Percentiles rank a stretch among this genome's conserved stretches.
Evolutionary conservation across 2,888 invertebrate species (phyloP).

Genomic region (Pseudococcus viburni): DNA sequence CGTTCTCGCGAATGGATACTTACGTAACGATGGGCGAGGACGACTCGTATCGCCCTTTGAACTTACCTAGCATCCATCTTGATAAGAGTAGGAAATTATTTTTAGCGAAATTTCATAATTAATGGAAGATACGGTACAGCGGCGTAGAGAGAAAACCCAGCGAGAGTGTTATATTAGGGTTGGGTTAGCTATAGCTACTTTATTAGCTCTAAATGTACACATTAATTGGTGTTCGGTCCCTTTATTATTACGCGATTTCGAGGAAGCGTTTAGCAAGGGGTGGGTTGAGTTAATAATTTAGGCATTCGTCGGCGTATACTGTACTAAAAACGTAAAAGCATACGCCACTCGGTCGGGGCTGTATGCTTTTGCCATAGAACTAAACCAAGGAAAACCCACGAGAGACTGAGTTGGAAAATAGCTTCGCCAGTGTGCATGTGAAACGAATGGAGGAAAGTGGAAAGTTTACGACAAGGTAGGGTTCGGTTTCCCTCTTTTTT

Average conservation of each 20-base stretch:
- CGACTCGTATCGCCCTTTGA: neutral
- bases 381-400: neutral
- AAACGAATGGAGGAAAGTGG: too few species aligned
- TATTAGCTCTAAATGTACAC: slow-evolving; percentile 39
- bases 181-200: slow-evolving; percentile 10
- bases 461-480: too few species aligned
- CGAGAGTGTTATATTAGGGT: slow-evolving; percentile 28
- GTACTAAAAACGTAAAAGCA: slow-evolving; percentile 32
- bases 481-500: too few species aligned
- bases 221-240: slow-evolving; percentile 38
- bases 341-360: neutral
- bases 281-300: slow-evolving; percentile 43
- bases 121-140: neutral
- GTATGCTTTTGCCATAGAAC: neutral
- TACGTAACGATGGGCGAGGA: too few species aligned
- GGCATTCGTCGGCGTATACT: neutral
- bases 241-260: slow-evolving; percentile 39
- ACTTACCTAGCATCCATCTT: slow-evolving; percentile 9
- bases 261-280: slow-evolving; percentile 31
- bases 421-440: too few species aligned
- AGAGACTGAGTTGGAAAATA: neutral
- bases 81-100: slow-evolving; percentile 18
- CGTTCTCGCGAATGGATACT: too few species aligned
- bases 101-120: slow-evolving; percentile 38
- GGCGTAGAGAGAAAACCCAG: neutral